Evolutionary conservation across 2,113 vertebrate species (phyloP), one percentile per base, ranked within the genome.

Genomic region (Pygoscelis antarcticus): DNA sequence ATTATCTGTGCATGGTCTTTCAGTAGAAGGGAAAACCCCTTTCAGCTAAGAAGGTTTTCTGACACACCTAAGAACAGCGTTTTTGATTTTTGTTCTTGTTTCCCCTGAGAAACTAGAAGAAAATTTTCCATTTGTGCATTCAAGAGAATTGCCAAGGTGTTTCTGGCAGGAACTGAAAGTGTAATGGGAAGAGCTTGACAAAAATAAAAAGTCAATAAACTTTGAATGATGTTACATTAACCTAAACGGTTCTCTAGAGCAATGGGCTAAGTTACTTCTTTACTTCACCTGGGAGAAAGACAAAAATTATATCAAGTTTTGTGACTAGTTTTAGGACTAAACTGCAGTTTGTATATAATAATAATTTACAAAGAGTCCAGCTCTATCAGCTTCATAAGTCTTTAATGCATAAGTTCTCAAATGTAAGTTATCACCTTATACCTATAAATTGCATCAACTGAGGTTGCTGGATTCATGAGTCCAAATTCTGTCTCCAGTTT

Each of bases 201-300:
- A 71, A 74, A 54, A 75, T 61, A 85, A 86, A 80, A 84, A 42
- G 40, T 79, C 83, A 62, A 77, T 94, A 95, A 87, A 62, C 27
- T 52, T 51, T 91, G 52, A 85, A 40, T 38, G 40, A 21, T 55
- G 18, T 29, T 36, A 61, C 3, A 38, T 10, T 66, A 79, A 97
- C 87, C 95, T 96, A 95, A 96, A 92, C 77, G 83, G 79, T 95
- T 93, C 74, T 96, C 58, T 82, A 90, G 87, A 93, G 93, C 74
- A 89, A 90, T 4, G 32, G 90, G 61, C 27, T 92, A 27, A 26
- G 89, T 90, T n/a, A 27, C 66, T 46, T 87, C 90, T 87, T 93
- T 96, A 58, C 66, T 84, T 83, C 94, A 93, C 83, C 36, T 58
- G 42, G 91, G 77, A 97, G 62, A 91, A 93, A 95, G 62, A 27